Evolutionary conservation across 2,888 invertebrate genomes (phyloP), one percentile per base, ranked within the genome.

Genomic region (Hyles lineata): DNA sequence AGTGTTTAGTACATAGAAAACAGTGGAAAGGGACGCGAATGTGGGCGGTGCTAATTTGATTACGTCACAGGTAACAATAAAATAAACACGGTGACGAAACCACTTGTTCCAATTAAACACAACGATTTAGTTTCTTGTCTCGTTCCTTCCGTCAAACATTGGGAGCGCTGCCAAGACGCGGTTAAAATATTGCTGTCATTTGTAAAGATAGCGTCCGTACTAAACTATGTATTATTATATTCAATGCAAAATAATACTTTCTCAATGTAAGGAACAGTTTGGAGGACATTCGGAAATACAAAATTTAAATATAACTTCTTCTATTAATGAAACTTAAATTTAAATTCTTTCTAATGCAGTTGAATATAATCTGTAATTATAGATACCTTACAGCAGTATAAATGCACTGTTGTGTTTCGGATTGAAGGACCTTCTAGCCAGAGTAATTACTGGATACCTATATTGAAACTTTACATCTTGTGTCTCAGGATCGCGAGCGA

Each of bases 151-250:
- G 87, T 86, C 88, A 88, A 86, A 85, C 78, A 79, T 74, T 88
- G 89, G 93, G 92, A 85, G 70, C 71, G n/a, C 58, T 89, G 93
- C 93, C 93, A 93, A 87, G 76, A 72, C 76, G 79, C 80, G 80
- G 75, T 77, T 83, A 85, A 87, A 86, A 87, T 87, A 89, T 86
- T 81, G 82, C 83, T 83, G 85, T 87, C 87, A 84, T 81, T 83
- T 82, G 83, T 81, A 84, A 79, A 78, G 81, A 82, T 81, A 82
- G 80, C 79, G 72, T 72, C 77, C 79, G 78, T 76, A 79, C 79
- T 80, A 83, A 82, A 83, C 80, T 76, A 78, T 77, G 80, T 76
- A 79, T 80, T 85, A 85, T 86, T 85, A 83, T 78, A 78, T 79
- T 81, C 63, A 63, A 78, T 78, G 77, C 70, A 73, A 82, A 77